phyloP scores from a whole-genome alignment of 2,797 vertebrate species.

The Vireo griseus region DNA sequence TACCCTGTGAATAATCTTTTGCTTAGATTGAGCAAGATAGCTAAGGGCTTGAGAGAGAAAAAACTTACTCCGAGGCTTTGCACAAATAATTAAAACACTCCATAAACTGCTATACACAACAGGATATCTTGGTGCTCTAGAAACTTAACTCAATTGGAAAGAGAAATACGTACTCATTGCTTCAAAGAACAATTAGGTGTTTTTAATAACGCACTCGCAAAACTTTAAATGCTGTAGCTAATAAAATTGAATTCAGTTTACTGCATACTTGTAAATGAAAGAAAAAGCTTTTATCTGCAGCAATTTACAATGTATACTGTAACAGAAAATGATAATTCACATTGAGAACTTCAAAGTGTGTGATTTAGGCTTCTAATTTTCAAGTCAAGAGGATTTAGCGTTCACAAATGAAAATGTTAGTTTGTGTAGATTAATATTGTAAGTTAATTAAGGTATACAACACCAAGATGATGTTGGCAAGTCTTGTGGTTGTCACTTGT shows the following conservation, averaged over 20 bases:
- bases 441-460: not conserved
- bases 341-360: not conserved
- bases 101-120: not conserved
- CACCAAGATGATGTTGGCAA: not conserved
- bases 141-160: not conserved
- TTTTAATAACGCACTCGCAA: not conserved
- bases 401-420: not conserved
- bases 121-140: not conserved
- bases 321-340: not conserved
- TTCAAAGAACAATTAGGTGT: not conserved
- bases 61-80: not conserved
- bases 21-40: not conserved
- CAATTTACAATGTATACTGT: not conserved
- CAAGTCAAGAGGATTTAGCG: not conserved
- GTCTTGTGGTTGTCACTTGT: not conserved
- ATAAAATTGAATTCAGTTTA: slow-evolving; percentile 41
- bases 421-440: not conserved
- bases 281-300: slow-evolving; percentile 19
- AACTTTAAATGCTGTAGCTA: slow-evolving; percentile 16
- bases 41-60: not conserved
- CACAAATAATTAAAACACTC: not conserved
- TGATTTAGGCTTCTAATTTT: slow-evolving; percentile 4
- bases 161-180: not conserved
- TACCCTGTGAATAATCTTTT: not conserved
- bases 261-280: not conserved